Conservation (phyloP, 2,888 invertebrate species). For the Cryptocephalus moraei region DNA sequence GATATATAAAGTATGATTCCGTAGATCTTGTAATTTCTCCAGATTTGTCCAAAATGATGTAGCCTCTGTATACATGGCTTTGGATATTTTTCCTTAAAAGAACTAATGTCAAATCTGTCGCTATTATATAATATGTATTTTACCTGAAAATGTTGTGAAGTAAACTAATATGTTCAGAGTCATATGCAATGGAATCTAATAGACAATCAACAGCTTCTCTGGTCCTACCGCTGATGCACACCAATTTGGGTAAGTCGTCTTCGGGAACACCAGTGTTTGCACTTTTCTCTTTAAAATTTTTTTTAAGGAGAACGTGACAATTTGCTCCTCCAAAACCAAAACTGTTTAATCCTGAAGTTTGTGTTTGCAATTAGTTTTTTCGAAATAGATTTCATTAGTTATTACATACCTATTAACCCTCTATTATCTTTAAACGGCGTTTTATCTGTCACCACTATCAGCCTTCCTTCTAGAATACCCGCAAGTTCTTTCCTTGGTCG, state of each 20-base stretch:
- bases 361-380: too few relatives aligned
- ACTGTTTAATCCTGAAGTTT: constrained; percentile 70
- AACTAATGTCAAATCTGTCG: neutral
- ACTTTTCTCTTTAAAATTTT: too few relatives aligned
- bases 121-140: neutral
- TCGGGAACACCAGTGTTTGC: constrained; percentile 48
- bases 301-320: too few relatives aligned
- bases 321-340: constrained; percentile 97
- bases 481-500: constrained; percentile 42
- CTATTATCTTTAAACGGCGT: constrained; percentile 52
- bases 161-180: constrained; percentile 24
- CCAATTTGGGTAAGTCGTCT: constrained; percentile 62
- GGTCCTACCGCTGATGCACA: too few relatives aligned
- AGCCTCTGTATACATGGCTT: constrained; percentile 70
- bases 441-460: constrained; percentile 64
- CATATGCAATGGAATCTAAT: constrained; percentile 49
- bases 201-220: too few relatives aligned
- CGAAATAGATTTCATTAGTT: too few relatives aligned
- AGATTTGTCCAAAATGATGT: constrained; percentile 39
- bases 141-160: constrained; percentile 25
- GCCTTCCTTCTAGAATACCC: constrained; percentile 50
- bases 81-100: constrained; percentile 33
- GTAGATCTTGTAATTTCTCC: constrained; percentile 1
- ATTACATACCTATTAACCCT: constrained; percentile 62
- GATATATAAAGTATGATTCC: too few relatives aligned